phyloP scores from a whole-genome alignment of 2,797 vertebrate genomes.

The Dermochelys coriacea region DNA sequence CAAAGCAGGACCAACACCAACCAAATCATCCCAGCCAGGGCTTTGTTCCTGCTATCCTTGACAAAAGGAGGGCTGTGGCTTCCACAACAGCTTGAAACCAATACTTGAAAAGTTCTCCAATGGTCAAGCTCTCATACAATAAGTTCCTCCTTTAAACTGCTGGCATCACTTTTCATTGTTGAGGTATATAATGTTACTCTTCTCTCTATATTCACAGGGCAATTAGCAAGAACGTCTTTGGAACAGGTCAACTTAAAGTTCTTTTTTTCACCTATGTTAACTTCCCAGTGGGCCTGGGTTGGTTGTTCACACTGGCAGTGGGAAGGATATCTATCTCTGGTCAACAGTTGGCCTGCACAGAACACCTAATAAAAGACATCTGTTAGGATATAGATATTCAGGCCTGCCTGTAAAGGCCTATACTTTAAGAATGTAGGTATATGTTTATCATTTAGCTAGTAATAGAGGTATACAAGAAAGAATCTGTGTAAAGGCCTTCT shows the following conservation, averaged over 20 bases:
- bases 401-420: too few species aligned
- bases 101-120: constrained; percentile 39
- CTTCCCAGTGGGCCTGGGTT: not conserved
- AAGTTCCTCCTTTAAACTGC: not conserved
- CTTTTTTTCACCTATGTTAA: not conserved
- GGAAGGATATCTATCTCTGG: not conserved
- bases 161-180: not conserved
- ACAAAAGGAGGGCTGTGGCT: constrained; percentile 42
- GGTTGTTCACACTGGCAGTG: constrained; percentile 9
- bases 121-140: not conserved
- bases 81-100: not conserved
- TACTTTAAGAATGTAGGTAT: too few species aligned
- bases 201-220: not conserved
- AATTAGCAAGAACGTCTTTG: not conserved
- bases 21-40: too few species aligned
- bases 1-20: too few species aligned
- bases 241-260: constrained; percentile 16
- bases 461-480: too few species aligned
- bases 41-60: not conserved
- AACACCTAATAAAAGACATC: not conserved
- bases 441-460: too few species aligned
- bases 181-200: not conserved
- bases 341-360: not conserved
- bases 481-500: too few species aligned
- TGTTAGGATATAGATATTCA: too few species aligned